Base-by-base conservation (phyloP, 1,140 invertebrate species). In the Bombus fervidus region DNA sequence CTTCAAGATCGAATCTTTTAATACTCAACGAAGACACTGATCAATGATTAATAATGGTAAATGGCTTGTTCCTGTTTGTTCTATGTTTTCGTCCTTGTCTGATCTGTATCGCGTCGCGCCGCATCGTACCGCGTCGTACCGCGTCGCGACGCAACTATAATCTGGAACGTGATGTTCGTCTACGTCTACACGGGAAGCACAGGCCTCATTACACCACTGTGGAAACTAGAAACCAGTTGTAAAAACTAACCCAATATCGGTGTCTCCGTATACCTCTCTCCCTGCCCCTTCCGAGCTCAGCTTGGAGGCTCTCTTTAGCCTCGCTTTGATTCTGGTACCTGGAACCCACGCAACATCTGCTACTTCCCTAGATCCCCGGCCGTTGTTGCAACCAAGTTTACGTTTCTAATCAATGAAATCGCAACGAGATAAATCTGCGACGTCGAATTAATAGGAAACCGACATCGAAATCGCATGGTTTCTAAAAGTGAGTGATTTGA, bases 231-330 rank as follows among this genome's bases (percentile, higher is more conserved):
- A 92, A 91, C 83, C 85, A 43, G 69, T 57, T 15, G 86, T 83
- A 92, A 92, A 92, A 92, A 92, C 91, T 91, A 91, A 91, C 91
- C 90, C 90, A 91, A 92, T 92, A 91, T 91, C 91, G 84, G 68
- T 86, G 84, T 82, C 86, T 80, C 71, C 71, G 77, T 53, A 13
- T 87, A 82, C 79, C 84, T 78, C 83, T 78, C 82, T 83, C 53
- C 43, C 53, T 69, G 12, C 79, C 83, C 74, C 81, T 78, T 85
- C 72, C 39, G 31, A 31, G 39, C 71, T 25, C 68, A 25, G 37
- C 71, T 69, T 15, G 6, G 0, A 2, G 73, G 25, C 25, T 59
- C n/a, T 64, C 75, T 77, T 64, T 74, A 39, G 43, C 9, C 73
- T 75, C 28, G 81, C 39, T 76, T 53, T 73, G 62, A 66, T 72